Evolutionary conservation across 2,888 invertebrate genomes (phyloP), one percentile per base, ranked within the genome.

Genomic region (Polia nebulosa): DNA sequence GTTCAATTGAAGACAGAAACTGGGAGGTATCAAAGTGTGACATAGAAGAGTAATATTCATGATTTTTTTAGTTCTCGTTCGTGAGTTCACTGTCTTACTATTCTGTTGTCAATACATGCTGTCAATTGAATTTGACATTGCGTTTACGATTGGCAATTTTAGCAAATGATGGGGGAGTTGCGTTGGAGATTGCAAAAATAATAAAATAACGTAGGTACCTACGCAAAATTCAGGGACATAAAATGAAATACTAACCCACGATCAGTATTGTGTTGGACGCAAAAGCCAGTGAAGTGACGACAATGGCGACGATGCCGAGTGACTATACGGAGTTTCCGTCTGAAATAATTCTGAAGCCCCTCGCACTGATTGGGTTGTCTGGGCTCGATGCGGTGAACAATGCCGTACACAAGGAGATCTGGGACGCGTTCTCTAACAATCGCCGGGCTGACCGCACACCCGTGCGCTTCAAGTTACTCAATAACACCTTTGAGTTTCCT

Each of bases 341-440:
- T 76, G 99, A 99, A 96, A 96, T 99, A 73, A 96, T 97, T 87
- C 96, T 97, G 81, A 97, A 98, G 89, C 98, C 99, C 39, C 96
- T 98, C 88, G 98, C 99, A 58, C 96, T 99, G 70, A 97, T 99
- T 65, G 98, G 98, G 39, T 96, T 99, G 62, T 97, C 98, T 76
- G 99, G 99, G 20, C 95, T 99, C 72, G 99, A 99, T 90, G 96
- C 97, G 13, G 95, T 97, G 45, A 97, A 97, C 89, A 99, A 99
- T 95, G 97, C 98, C 4, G 96, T 98, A 51, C 99, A 99, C 92
- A 98, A 98, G 89, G 97, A 98, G 57, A 98, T 99, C 90, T 99
- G 99, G 99, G 99, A 99, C 88, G 97, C 98, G 8, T 99, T 99
- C 89, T 97, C 97, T 81, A 97, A 97, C 87, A 98, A 98, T 90